A percentile compares a stretch with the other conserved stretches of the same genome.
These are phyloP conservation scores for Esperia sulphurella DNA, from an alignment of 2,888 invertebrate species.

Conservation along the genomic window DNA sequence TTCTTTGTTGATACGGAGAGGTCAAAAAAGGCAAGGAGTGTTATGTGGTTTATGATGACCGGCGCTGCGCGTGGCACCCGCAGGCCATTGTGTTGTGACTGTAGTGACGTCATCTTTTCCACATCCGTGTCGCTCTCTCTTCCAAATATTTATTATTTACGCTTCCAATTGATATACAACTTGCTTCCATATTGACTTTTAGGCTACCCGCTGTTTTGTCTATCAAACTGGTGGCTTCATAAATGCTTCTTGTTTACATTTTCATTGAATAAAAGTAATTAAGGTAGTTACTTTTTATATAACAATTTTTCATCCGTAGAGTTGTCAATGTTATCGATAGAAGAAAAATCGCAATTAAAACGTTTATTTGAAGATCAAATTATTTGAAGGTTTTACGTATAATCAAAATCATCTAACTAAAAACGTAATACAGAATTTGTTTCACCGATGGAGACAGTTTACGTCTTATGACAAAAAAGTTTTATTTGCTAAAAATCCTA, in stretches of 20 bases:
- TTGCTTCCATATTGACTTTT: conserved; percentile 14
- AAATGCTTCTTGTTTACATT: background rate
- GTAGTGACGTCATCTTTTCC: conserved; percentile 34
- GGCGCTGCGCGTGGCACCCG: conserved; percentile 28
- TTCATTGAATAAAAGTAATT: background rate
- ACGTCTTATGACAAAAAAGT: too few relatives aligned
- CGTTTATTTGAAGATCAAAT: too few relatives aligned
- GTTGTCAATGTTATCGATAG: background rate
- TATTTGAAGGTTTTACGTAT: too few relatives aligned
- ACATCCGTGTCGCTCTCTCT: conserved; percentile 45
- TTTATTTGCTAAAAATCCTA: too few relatives aligned
- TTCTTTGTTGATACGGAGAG: too few relatives aligned
- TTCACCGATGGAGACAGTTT: too few relatives aligned
- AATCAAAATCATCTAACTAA: too few relatives aligned
- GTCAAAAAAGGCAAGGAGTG: too few relatives aligned
- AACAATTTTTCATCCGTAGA: background rate
- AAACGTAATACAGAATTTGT: too few relatives aligned
- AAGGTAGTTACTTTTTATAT: background rate
- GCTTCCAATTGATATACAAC: conserved; percentile 36
- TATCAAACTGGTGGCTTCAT: background rate
- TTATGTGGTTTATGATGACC: background rate
- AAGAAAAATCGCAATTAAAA: too few relatives aligned
- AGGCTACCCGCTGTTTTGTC: conserved; percentile 9
- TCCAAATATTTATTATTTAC: conserved; percentile 58
- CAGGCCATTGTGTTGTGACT: conserved; percentile 25